phyloP scores from a whole-genome alignment of 2,113 vertebrate species.

The Hippocampus comes region DNA sequence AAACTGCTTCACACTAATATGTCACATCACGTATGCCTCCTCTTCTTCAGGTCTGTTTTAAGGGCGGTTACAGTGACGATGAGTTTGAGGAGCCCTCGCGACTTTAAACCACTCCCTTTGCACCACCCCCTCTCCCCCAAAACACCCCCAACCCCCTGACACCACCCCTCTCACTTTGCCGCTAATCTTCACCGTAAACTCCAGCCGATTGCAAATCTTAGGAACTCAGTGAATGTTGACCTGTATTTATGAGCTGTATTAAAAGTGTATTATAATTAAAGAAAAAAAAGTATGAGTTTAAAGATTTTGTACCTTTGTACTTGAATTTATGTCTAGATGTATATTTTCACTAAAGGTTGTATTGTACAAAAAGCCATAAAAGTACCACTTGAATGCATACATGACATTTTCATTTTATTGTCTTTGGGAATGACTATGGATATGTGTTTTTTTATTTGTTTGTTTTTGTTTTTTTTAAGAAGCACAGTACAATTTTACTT shows the following conservation, averaged over 20 bases:
- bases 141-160: neutral
- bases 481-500: constrained; percentile 68
- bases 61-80: constrained; percentile 75
- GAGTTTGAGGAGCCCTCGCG: constrained; percentile 73
- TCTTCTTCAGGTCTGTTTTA: constrained; percentile 82
- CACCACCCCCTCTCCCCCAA: constrained; percentile 14
- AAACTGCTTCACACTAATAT: neutral
- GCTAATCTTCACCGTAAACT: constrained; percentile 68
- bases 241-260: constrained; percentile 81
- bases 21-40: constrained; percentile 34
- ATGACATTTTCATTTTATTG: constrained; percentile 69
- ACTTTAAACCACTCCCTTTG: constrained; percentile 75
- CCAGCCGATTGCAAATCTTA: constrained; percentile 70
- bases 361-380: constrained; percentile 84
- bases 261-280: constrained; percentile 83
- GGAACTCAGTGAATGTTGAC: constrained; percentile 79
- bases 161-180: constrained; percentile 26
- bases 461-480: constrained; percentile 44
- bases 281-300: constrained; percentile 80
- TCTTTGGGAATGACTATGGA: constrained; percentile 68
- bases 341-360: constrained; percentile 88
- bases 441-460: constrained; percentile 52
- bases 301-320: constrained; percentile 84
- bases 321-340: constrained; percentile 91
- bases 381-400: constrained; percentile 81